Evolutionary conservation across 2,113 vertebrate genomes (phyloP), one percentile per base, ranked within the genome.

Genomic region (Macquaria australasica): DNA sequence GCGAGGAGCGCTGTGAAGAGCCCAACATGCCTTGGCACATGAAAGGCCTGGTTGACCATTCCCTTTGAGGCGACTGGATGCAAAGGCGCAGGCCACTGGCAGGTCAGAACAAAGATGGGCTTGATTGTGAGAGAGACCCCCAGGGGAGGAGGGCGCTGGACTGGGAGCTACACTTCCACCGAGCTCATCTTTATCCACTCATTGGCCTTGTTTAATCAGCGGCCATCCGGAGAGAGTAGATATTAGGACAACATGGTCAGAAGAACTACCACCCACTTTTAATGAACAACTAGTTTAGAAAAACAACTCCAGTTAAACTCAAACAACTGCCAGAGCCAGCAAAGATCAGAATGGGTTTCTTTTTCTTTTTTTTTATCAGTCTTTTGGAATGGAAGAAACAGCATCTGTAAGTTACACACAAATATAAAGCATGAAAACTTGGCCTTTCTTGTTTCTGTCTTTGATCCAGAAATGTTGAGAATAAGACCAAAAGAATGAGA

Each of bases 21-120:
- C 84, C 86, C 83, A 62, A 83, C 87, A 88, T 76, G 90, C 88
- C 87, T 72, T 74, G 25, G 70, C 88, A 90, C 83, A 92, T 95
- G 90, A 95, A 96, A 95, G 85, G 79, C 83, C 86, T 93, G 93
- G 88, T 95, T 93, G 94, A 91, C 85, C 91, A 95, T 95, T 95
- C 95, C 90, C 90, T 96, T 95, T 95, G 92, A 94, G 93, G 91
- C 75, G 83, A 91, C 89, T 93, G 87, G 82, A 90, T 93, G 86
- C 91, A 87, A 91, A 90, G 87, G 86, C 81, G 70, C 85, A 89
- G 87, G 89, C 88, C 85, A 91, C 87, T 72, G 89, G 89, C 90
- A 87, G 89, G 90, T 92, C 88, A 92, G 91, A 94, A 94, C 93
- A 95, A 93, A 95, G 91, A 89, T 59, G 58, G 70, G 66, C 84